phyloP scores from a whole-genome alignment of 2,113 vertebrate species.

The Melospiza georgiana region DNA sequence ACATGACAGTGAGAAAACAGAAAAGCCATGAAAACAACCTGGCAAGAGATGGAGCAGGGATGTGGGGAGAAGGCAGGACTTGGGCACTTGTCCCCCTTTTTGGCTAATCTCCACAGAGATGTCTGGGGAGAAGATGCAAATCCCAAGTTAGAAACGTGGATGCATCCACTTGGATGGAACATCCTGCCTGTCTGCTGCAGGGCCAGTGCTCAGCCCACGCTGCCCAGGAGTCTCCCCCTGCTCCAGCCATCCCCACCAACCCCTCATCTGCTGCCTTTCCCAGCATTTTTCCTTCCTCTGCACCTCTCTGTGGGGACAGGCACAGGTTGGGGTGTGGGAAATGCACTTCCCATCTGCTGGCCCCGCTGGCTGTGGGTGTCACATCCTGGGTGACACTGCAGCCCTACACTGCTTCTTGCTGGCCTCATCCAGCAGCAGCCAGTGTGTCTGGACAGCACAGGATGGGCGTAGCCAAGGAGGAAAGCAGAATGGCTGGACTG shows the following conservation, averaged over 20 bases:
- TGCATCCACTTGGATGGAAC: neutral
- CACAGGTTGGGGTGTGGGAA: neutral
- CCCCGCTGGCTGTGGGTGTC: neutral
- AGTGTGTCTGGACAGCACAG: accelerated
- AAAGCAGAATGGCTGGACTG: neutral
- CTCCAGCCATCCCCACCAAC: neutral
- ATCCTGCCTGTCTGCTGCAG: neutral
- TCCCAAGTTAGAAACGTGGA: neutral
- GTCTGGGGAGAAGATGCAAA: neutral
- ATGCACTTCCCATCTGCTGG: neutral
- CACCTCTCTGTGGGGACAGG: neutral
- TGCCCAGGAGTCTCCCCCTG: neutral
- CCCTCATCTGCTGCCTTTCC: neutral
- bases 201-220: accelerated
- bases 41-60: neutral
- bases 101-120: neutral
- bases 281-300: neutral
- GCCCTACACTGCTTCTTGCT: neutral
- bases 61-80: neutral
- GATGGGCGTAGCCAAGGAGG: neutral
- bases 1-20: neutral
- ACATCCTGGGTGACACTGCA: neutral
- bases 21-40: neutral
- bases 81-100: neutral
- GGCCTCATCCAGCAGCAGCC: neutral